phyloP scores from a whole-genome alignment of 2,797 vertebrate species.

The Mycteria americana region DNA sequence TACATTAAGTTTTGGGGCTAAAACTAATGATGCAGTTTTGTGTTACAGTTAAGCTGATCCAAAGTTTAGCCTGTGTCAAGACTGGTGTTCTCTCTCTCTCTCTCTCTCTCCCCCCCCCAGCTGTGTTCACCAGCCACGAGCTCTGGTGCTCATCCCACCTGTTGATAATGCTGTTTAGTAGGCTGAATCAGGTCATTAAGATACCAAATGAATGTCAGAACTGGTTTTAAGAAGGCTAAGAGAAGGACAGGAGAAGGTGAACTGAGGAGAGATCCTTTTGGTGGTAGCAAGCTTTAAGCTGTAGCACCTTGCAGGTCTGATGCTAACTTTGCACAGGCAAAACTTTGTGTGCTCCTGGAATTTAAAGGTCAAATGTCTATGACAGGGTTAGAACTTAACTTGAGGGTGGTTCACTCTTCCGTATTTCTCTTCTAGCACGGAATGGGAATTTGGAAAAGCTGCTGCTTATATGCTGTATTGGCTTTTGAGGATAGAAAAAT shows the following conservation, averaged over 20 bases:
- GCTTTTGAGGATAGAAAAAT: neutral
- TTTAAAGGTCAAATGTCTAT: neutral
- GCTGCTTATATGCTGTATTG: neutral
- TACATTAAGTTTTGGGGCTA: neutral
- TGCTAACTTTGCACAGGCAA: neutral
- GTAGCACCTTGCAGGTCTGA: neutral
- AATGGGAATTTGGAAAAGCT: neutral
- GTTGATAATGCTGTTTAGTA: neutral
- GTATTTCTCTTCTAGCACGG: neutral
- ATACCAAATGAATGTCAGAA: neutral
- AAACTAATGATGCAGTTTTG: neutral
- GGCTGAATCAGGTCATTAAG: neutral
- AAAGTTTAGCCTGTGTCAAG: neutral
- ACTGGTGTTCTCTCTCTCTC: neutral
- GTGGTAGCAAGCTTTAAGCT: neutral
- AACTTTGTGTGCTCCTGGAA: neutral
- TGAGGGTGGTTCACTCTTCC: neutral
- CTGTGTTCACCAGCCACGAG: neutral
- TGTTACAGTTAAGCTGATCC: neutral
- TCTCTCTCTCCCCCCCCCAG: neutral
- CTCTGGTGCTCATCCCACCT: neutral
- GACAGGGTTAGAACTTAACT: neutral
- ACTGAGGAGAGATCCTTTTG: neutral
- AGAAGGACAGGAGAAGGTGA: neutral
- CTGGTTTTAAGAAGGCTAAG: neutral